Conservation (phyloP, 2,797 vertebrate species). For the Malurus splendens region DNA sequence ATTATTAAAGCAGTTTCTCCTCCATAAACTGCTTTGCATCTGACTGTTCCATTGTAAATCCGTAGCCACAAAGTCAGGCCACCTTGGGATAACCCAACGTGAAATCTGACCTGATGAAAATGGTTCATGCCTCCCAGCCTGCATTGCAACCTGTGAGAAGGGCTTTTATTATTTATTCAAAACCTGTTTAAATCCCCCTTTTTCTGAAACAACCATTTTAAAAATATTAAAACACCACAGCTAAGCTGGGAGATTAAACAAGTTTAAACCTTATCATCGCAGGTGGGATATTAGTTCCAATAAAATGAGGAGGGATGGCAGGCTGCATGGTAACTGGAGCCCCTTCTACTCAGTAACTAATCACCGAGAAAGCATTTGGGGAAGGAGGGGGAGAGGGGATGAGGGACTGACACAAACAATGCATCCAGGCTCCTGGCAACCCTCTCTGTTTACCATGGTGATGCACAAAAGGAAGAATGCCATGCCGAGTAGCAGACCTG, state of each 20-base stretch:
- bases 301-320: slow-evolving; percentile 38
- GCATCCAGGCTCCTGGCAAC: slow-evolving; percentile 56
- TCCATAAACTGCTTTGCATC: slow-evolving; percentile 49
- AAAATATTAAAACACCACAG: slow-evolving; percentile 65
- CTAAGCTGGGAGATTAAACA: slow-evolving; percentile 69
- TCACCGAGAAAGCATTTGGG: slow-evolving; percentile 62
- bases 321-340: slow-evolving; percentile 55
- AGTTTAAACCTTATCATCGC: slow-evolving; percentile 58
- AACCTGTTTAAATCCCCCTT: slow-evolving; percentile 60
- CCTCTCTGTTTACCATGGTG: slow-evolving; percentile 53
- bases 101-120: slow-evolving; percentile 57
- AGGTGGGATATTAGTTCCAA: slow-evolving; percentile 61
- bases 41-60: slow-evolving; percentile 51
- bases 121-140: slow-evolving; percentile 42
- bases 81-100: slow-evolving; percentile 47
- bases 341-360: slow-evolving; percentile 58
- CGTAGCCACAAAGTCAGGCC: slow-evolving; percentile 43
- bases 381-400: slow-evolving; percentile 31
- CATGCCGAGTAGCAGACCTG: neutral
- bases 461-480: slow-evolving; percentile 47
- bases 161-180: slow-evolving; percentile 60
- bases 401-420: slow-evolving; percentile 35
- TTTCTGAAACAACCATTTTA: slow-evolving; percentile 59
- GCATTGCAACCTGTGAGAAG: slow-evolving; percentile 47
- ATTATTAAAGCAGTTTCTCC: slow-evolving; percentile 56